A percentile compares a stretch with the other conserved stretches of the same genome.
Conservation (phyloP, 2,113 vertebrate genomes). For the Sitta europaea region DNA sequence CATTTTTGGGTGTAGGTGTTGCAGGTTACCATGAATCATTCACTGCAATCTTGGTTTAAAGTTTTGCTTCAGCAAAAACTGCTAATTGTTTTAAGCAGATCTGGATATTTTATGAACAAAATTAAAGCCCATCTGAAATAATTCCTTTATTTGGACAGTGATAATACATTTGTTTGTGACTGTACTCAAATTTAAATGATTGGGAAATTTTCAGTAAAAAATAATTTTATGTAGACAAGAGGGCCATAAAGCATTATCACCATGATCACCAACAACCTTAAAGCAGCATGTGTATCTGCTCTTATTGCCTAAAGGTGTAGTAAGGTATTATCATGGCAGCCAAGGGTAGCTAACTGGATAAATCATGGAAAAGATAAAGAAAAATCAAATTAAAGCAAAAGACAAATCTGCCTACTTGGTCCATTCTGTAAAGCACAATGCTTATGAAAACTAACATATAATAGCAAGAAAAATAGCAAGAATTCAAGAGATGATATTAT, state of each 20-base stretch:
- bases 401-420: not conserved
- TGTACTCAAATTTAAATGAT: not conserved
- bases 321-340: not conserved
- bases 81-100: not conserved
- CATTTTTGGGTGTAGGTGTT: not conserved
- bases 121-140: not conserved
- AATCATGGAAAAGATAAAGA: not conserved
- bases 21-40: not conserved
- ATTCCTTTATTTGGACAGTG: not conserved
- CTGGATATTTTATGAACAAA: not conserved
- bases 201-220: not conserved
- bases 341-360: not conserved
- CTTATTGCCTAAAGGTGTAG: not conserved
- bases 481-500: constrained; percentile 55
- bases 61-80: not conserved
- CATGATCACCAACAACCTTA: not conserved
- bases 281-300: not conserved
- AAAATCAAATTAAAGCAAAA: constrained; percentile 39
- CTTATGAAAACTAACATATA: constrained; percentile 52
- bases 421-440: constrained; percentile 40
- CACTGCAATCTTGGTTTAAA: not conserved
- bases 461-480: constrained; percentile 51
- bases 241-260: not conserved
- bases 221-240: not conserved
- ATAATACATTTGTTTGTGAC: not conserved